A percentile compares a stretch with the other conserved stretches of the same genome.
Conservation (phyloP, 2,113 vertebrate genomes). For the Uria lomvia region DNA sequence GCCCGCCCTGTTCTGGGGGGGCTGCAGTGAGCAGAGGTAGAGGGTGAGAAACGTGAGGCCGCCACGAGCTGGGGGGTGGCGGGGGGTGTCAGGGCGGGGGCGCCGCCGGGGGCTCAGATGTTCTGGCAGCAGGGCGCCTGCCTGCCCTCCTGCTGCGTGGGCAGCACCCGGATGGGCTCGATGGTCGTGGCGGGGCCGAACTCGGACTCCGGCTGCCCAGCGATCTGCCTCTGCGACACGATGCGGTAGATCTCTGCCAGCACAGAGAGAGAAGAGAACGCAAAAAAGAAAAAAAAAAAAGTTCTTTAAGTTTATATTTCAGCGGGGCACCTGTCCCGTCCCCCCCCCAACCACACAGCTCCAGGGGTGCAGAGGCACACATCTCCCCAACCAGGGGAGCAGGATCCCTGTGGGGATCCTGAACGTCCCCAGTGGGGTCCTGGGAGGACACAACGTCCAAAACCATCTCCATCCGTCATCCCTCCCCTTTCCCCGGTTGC, state of each 20-base stretch:
- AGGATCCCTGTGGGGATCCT: no score
- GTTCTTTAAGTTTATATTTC: not conserved
- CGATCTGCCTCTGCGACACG: constrained; percentile 86
- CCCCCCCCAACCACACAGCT: not conserved
- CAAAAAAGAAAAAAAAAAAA: not conserved
- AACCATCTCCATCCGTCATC: not conserved
- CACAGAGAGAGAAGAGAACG: not conserved
- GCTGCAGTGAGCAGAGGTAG: not conserved
- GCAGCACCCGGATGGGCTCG: constrained; percentile 86
- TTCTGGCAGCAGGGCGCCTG: constrained; percentile 84
- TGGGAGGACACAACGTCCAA: rapidly evolving
- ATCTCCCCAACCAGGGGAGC: not conserved
- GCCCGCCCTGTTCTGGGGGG: not conserved
- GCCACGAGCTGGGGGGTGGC: rapidly evolving
- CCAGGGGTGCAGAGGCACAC: not conserved
- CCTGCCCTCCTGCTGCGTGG: constrained; percentile 78
- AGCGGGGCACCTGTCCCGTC: not conserved
- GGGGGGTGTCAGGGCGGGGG: not conserved
- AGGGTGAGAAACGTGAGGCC: not conserved
- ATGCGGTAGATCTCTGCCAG: constrained; percentile 85
- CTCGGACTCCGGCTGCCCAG: constrained; percentile 72
- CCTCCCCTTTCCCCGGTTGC: not conserved
- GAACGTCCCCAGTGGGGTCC: rapidly evolving
- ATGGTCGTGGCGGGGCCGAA: constrained; percentile 81
- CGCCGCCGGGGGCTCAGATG: constrained; percentile 69